Evolutionary conservation across 2,888 invertebrate genomes (phyloP), one percentile per base, ranked within the genome.

Genomic region (Lycaena phlaeas): DNA sequence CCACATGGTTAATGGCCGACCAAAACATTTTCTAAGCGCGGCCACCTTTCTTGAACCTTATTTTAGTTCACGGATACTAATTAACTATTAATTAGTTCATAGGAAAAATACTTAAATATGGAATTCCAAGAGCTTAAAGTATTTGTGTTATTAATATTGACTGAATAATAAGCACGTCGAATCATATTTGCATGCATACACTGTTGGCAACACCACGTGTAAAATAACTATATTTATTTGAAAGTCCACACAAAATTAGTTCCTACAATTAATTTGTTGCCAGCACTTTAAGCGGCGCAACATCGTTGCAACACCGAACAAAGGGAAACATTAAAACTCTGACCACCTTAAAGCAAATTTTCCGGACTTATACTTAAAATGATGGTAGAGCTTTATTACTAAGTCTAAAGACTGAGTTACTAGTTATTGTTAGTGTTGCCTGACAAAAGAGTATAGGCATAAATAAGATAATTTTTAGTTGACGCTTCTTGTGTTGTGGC

Each of bases 401-500:
- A 27, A 26, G 17, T 26, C 40, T 31, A 40, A 40, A 40, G 31
- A 25, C 40, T 40, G 40, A 40, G 31, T 40, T 40, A 40, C 40
- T 40, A 15, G 40, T 46, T 44, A 52, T 53, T 53, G 53, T 53
- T 42, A 34, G 39, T 10, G 11, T 9, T 30, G 37, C 22, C 39
- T 36, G 42, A 48, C 43, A 48, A 47, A 40, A 42, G 27, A 14
- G 15, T 17, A n/a, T 14, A 26, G 9, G 27, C 36, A 27, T 39
- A 42, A 42, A 46, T 37, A 45, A 37, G 44, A 49, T 48, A 44
- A 46, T 51, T 55, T 47, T 34, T 29, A 43, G 41, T 41, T 42
- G 30, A 48, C 49, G 51, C 52, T 54, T 48, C 50, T 44, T 29
- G 43, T 50, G 37, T 48, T 48, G 25, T 25, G 15, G 11, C 14